Base-by-base conservation (phyloP, 2,888 invertebrate species). In the Hyppa rectilinea region DNA sequence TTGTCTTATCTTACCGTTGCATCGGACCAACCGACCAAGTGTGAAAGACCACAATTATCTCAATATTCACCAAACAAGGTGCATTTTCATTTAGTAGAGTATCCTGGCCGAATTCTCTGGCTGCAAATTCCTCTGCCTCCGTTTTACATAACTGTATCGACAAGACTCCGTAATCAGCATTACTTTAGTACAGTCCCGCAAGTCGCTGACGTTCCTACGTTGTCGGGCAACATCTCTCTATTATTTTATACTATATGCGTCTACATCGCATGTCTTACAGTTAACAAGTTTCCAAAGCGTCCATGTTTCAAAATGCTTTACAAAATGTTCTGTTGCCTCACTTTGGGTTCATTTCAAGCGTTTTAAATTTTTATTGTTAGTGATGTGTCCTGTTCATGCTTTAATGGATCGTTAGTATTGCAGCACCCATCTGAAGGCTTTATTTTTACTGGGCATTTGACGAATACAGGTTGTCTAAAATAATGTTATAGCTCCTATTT, bases 121-220 rank as follows among this genome's bases (percentile, higher is more conserved):
- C 53, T 53, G 72, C 67, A 67, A 72, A 78, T 84, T 67, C 73
- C 76, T 73, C 49, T 36, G 55, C 47, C 43, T 74, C 66, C 58
- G 65, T 62, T 78, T 81, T 81, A 81, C 71, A 68, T 83, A 84
- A 85, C 86, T 79, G 84, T 85, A 77, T 74, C 60, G 71, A 49
- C 40, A 31, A 69, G 61, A 71, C 64, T 64, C 75, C 77, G 77
- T 77, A 79, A 75, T 77, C 71, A 58, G 73, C 67, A 75, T 84
- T 66, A 69, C 67, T 78, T 75, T 52, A 55, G 50, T 55, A 38
- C 58, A 31, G 47, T 58, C 60, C 61, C 47, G 60, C 52, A 66
- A 60, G 52, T 43, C 6, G 4, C 60, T 49, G 59, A 47, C 55
- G 80, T 23, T 36, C 55, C 62, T 36, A 20, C 23, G 4, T 7